Percentiles rank a stretch among this genome's conserved stretches.
These are phyloP conservation scores for Phocides pigmalion DNA, from an alignment of 1,140 invertebrate genomes.

Conservation along the genomic window DNA sequence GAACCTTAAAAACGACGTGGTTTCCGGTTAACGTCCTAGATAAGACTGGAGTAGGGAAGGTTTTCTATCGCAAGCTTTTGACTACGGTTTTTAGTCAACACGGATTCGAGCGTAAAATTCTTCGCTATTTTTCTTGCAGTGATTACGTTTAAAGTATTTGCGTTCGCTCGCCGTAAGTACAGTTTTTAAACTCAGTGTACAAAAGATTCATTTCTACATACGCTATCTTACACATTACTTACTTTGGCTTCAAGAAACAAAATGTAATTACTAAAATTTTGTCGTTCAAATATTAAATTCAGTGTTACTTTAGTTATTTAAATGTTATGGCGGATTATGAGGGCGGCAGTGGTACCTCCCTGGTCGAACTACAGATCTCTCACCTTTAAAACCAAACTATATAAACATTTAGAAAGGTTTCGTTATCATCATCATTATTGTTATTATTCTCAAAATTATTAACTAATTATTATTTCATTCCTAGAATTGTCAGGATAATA, in stretches of 20 bases:
- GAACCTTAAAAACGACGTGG: constrained; percentile 7
- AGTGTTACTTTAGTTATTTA: too few relatives aligned
- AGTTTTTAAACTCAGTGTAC: neutral
- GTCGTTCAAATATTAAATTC: too few relatives aligned
- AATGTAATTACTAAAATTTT: neutral
- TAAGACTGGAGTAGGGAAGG: constrained; percentile 10
- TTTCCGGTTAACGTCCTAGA: constrained; percentile 16
- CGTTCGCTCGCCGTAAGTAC: constrained; percentile 11
- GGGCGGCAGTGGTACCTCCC: too few relatives aligned
- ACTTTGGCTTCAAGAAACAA: neutral
- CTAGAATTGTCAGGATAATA: too few relatives aligned
- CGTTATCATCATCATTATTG: too few relatives aligned
- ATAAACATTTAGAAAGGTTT: too few relatives aligned
- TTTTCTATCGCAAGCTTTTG: constrained; percentile 4
- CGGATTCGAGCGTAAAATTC: constrained; percentile 17
- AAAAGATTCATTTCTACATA: neutral
- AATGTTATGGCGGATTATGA: too few relatives aligned
- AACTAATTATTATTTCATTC: too few relatives aligned
- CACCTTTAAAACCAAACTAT: too few relatives aligned
- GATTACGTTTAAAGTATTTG: constrained; percentile 28
- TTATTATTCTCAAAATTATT: too few relatives aligned
- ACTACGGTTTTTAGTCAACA: neutral
- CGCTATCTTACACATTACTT: neutral
- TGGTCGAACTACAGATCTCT: too few relatives aligned
- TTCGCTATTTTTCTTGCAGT: constrained; percentile 4